A percentile compares a stretch with the other conserved stretches of the same genome.
These are phyloP conservation scores for Oplegnathus fasciatus DNA, from an alignment of 2,113 vertebrate genomes.

Conservation along the genomic window DNA sequence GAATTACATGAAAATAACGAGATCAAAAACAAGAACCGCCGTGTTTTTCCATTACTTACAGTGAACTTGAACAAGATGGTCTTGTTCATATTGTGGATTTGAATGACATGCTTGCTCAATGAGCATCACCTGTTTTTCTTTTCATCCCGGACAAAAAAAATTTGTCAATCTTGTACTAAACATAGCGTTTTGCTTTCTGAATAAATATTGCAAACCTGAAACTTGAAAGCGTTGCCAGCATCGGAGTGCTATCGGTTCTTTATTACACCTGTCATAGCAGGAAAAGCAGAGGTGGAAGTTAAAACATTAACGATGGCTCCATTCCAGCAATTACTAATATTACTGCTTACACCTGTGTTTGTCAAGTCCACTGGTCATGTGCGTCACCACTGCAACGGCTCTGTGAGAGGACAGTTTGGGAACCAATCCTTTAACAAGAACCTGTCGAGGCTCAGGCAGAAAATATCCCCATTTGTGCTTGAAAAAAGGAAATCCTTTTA, in stretches of 20 bases:
- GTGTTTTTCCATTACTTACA: background rate
- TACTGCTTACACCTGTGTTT: background rate
- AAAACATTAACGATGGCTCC: background rate
- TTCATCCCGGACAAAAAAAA: background rate
- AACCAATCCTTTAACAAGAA: background rate
- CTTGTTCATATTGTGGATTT: background rate
- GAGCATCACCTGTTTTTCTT: background rate
- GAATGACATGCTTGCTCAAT: background rate
- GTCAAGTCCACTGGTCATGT: background rate
- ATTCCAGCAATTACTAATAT: background rate
- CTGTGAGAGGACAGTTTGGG: background rate
- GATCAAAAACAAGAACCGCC: background rate
- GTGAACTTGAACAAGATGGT: background rate
- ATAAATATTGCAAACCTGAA: background rate
- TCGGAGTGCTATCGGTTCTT: background rate
- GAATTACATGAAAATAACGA: background rate
- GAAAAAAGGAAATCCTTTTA: background rate
- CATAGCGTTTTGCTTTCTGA: background rate
- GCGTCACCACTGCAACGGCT: no score
- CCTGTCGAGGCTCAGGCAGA: background rate
- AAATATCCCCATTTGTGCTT: background rate
- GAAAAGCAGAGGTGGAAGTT: constrained; percentile 2
- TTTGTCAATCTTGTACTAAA: no score
- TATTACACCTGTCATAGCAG: background rate
- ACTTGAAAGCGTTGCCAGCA: background rate